Percentiles rank a stretch among this genome's conserved stretches.
phyloP scores from a whole-genome alignment of 2,888 invertebrate genomes.

The Leucophenga montana region DNA sequence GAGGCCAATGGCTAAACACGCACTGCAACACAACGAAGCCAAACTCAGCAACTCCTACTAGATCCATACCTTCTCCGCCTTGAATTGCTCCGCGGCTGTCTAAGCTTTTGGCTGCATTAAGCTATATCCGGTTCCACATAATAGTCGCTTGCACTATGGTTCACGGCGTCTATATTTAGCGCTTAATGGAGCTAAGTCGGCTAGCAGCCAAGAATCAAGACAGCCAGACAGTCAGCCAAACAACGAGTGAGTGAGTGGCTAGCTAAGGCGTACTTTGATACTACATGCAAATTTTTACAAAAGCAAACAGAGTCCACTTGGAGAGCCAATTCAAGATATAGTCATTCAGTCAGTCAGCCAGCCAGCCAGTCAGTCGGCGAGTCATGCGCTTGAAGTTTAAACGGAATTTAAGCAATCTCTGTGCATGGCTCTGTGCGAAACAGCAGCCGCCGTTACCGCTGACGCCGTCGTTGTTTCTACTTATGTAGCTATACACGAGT shows the following conservation, averaged over 20 bases:
- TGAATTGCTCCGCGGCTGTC: neutral
- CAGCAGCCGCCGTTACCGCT: neutral
- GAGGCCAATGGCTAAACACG: conserved; percentile 12
- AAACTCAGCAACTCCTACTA: neutral
- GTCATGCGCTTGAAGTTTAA: neutral
- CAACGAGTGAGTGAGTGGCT: neutral
- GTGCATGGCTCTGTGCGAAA: neutral
- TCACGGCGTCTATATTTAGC: conserved; percentile 61
- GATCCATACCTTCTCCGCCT: no score
- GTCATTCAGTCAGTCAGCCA: neutral
- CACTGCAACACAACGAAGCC: neutral
- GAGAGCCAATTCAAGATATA: no score
- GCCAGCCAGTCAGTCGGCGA: neutral
- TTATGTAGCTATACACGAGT: neutral
- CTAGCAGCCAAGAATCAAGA: neutral
- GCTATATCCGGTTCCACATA: conserved; percentile 68
- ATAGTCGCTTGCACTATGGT: conserved; percentile 49
- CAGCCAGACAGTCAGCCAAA: neutral
- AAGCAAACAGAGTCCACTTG: conserved; percentile 46
- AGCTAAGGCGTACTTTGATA: no score
- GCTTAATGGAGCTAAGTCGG: conserved; percentile 60
- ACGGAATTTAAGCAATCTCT: neutral
- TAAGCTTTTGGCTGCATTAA: conserved; percentile 54
- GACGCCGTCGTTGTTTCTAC: no score
- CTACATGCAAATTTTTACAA: conserved; percentile 46